Base-by-base conservation (phyloP, 2,888 invertebrate genomes). In the Agonopterix heracliana region DNA sequence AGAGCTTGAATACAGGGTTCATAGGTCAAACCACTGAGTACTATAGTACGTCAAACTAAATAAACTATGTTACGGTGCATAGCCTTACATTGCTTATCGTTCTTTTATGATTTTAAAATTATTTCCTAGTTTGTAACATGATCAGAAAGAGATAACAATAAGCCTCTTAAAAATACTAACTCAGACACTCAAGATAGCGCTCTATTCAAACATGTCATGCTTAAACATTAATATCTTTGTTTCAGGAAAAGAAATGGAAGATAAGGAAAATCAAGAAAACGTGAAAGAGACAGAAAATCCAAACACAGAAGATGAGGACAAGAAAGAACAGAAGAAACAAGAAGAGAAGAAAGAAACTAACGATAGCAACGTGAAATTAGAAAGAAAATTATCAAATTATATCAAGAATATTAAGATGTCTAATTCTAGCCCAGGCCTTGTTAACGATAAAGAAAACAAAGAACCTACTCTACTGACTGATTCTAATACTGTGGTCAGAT, bases 401-500 rank as follows among this genome's bases (percentile, higher is more conserved):
- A 57, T 78, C 26, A 72, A 80, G 35, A 86, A 82, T 54, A 70
- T 85, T 35, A 76, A 66, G 51, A 68, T 71, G 41, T 77, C 77
- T 0, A 74, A 66, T 50, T 79, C 82, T 0, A 73, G 60, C 26
- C 54, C 67, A 11, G 75, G 72, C 1, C 54, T 81, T 60, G n/a
- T 42, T 78, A 9, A 48, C 43, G 66, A 70, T 26, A 68, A 71
- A 45, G 57, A 70, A 26, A 49, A 55, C 9, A 83, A 81, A 50
- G 81, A 82, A 47, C 72, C 65, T 0, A 60, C 59, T 1, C 60
- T 84, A 13, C 56, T 88, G 1, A 57, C 64, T 1, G 80, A 84
- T 10, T 72, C 84, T 0, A 81, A 66, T 41, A 84, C 85, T 13
- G 78, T 85, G 2, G 65, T 68, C 3, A 74, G 78, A 57, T 89